Conservation (phyloP, 2,113 vertebrate genomes). For the Circaetus gallicus region DNA sequence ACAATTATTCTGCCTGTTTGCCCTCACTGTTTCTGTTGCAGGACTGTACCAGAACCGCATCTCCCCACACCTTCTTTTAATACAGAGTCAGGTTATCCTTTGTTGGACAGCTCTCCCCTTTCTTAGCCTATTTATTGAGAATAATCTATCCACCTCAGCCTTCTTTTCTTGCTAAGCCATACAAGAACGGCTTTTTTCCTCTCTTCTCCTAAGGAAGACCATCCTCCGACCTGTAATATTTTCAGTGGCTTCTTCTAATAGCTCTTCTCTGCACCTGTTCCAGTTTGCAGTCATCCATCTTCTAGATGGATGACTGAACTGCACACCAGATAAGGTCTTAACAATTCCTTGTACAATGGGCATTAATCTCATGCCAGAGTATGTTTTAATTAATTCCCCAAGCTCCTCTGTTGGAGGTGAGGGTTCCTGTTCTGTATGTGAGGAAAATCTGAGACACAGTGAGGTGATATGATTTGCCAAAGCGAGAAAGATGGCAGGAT, state of each 20-base stretch:
- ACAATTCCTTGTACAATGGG: background rate
- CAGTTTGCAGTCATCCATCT: background rate
- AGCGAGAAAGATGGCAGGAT: background rate
- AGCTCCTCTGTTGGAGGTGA: background rate
- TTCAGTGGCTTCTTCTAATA: background rate
- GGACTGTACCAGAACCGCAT: background rate
- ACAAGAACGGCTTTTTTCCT: background rate
- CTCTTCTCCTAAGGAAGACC: background rate
- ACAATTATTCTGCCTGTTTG: background rate
- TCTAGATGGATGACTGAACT: background rate
- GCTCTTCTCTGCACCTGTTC: conserved; percentile 3
- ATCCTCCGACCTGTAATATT: background rate
- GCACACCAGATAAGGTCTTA: background rate
- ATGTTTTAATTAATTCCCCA: conserved; percentile 37
- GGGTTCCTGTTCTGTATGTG: background rate
- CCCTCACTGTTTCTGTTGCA: background rate
- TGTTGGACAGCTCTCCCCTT: background rate
- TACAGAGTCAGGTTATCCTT: background rate
- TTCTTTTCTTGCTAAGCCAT: background rate
- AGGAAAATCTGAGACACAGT: background rate
- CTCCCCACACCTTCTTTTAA: background rate
- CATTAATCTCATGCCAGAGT: conserved; percentile 26
- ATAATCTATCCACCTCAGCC: background rate
- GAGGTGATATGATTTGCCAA: background rate
- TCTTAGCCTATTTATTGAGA: background rate